Evolutionary conservation across 23 tunicate genomes (phyloP), one percentile per base, ranked within the genome.

Genomic region (Ciona savignyi): DNA sequence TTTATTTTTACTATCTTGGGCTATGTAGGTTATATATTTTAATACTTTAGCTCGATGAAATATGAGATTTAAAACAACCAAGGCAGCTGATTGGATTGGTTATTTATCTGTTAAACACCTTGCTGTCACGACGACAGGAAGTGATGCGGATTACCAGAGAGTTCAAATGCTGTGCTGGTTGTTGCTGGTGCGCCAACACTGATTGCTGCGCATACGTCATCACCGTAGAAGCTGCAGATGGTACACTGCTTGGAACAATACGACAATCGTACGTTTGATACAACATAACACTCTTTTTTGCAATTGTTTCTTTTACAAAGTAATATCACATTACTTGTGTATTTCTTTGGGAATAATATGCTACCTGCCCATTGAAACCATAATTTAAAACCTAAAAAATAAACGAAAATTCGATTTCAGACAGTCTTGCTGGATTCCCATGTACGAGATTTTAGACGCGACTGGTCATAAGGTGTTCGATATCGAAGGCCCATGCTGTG

Each of bases 401-500:
- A 42, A 9, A 9, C 11, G 15, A 42, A 42, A 42, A 6, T 6
- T 15, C 9, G 11, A 6, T 42, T 6, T 6, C 70, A 85, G 91
- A 30, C 80, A 80, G 11, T 91, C 91, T 0, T 80, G 74, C 34
- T 91, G 97, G 97, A 67, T 67, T 42, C 97, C 97, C 11, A 33
- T 80, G 33, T 91, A 84, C 71, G 78, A 49, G 3, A 69, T 91
- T 11, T 67, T 21, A 4, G 88, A 91, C 65, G 78, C 91, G 2
- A 71, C 65, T 33, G 83, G 78, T 20, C 34, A 85, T 6, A 25
- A 71, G 29, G 66, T 91, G 23, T 84, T 91, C 74, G 71, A 70
- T 6, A 91, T 91, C 71, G 75, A 91, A 62, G 97, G 97, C 1
- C 97, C 97, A 1, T 84, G 91, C 67, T 91, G 97, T 68, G 79